Evolutionary conservation across 2,797 vertebrate genomes (phyloP).

Genomic region (Silurus aristotelis): DNA sequence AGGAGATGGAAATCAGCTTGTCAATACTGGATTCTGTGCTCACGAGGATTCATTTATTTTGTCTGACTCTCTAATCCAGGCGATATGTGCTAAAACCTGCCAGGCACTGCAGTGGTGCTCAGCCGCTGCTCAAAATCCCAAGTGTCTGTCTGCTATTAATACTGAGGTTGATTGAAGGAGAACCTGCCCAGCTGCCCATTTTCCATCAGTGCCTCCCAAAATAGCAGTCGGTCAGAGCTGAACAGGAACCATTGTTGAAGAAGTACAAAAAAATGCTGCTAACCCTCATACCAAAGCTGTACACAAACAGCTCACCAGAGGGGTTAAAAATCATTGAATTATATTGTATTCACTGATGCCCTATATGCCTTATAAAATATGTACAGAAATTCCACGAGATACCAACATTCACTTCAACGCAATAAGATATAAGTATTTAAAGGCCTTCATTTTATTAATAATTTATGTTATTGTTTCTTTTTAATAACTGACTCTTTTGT

Average conservation of each 20-base stretch:
- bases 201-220: slow-evolving; percentile 60
- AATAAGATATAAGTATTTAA: background rate
- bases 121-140: slow-evolving; percentile 28
- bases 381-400: background rate
- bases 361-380: background rate
- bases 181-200: slow-evolving; percentile 53
- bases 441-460: background rate
- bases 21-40: slow-evolving; percentile 1
- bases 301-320: slow-evolving; percentile 29
- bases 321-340: background rate
- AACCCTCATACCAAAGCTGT: slow-evolving; percentile 9
- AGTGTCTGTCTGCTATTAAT: slow-evolving; percentile 57
- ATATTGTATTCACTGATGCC: background rate
- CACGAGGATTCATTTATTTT: slow-evolving; percentile 54
- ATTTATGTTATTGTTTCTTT: too few relatives aligned
- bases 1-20: background rate
- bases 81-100: slow-evolving; percentile 53
- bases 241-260: slow-evolving; percentile 49
- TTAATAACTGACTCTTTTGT: background rate
- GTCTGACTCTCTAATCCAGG: slow-evolving; percentile 59
- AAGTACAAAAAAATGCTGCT: slow-evolving; percentile 23
- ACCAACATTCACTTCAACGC: background rate
- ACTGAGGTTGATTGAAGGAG: slow-evolving; percentile 51
- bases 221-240: slow-evolving; percentile 42
- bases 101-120: slow-evolving; percentile 46